Evolutionary conservation across 2,113 vertebrate genomes (phyloP).

Genomic region (Corvus moneduloides): DNA sequence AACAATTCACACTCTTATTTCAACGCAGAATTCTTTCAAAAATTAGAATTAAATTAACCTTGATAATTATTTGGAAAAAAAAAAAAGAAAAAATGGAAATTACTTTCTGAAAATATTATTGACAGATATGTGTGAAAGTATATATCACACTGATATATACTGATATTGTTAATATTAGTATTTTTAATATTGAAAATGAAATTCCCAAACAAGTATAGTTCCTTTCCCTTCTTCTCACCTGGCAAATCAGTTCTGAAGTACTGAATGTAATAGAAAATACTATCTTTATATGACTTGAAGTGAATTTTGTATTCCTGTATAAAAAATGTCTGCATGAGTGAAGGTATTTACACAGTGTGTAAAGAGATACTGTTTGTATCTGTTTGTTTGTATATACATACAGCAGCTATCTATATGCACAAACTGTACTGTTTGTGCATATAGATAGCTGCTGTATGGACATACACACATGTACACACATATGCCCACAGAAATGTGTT

Average conservation of each 20-base stretch:
- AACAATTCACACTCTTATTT: slow-evolving; percentile 51
- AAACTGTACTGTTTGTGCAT: background rate
- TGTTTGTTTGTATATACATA: background rate
- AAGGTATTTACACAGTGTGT: background rate
- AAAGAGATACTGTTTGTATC: background rate
- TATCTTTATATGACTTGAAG: background rate
- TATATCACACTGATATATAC: background rate
- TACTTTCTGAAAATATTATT: background rate
- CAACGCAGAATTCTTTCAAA: slow-evolving; percentile 12
- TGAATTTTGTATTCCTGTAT: background rate
- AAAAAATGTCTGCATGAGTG: background rate
- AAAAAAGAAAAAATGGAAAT: background rate
- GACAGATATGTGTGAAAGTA: background rate
- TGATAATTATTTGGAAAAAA: background rate
- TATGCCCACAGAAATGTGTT: background rate
- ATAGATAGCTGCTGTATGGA: background rate
- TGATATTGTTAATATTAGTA: background rate
- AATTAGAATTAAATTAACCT: slow-evolving; percentile 41
- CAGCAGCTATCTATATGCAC: too few relatives aligned
- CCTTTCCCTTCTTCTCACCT: background rate
- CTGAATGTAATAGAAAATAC: background rate
- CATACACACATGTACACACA: rapidly evolving
- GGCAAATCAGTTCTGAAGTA: background rate
- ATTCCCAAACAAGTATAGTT: background rate
- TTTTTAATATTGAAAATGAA: background rate